These are phyloP conservation scores for Spinus olivaceus DNA, from an alignment of 2,797 vertebrate genomes.

Conservation along the genomic window DNA sequence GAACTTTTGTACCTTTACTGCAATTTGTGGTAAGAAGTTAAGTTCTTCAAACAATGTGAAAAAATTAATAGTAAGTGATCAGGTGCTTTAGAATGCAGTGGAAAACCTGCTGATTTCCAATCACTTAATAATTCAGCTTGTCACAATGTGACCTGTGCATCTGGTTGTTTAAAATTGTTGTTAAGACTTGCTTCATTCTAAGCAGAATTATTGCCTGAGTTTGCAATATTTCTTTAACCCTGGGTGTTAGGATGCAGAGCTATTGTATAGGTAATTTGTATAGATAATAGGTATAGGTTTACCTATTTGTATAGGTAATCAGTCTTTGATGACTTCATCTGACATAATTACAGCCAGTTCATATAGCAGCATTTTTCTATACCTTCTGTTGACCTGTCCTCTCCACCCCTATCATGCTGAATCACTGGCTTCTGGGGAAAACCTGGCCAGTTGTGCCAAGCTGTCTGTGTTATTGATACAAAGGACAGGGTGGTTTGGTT, in stretches of 20 bases:
- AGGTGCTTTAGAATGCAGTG: background rate
- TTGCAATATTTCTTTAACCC: background rate
- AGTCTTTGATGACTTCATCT: background rate
- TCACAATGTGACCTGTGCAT: background rate
- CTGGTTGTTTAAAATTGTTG: background rate
- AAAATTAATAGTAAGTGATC: background rate
- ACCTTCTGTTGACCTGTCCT: background rate
- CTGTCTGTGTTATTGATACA: background rate
- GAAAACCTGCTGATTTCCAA: background rate
- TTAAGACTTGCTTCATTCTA: background rate
- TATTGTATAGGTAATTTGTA: background rate
- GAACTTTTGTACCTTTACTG: background rate
- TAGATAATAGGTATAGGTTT: background rate
- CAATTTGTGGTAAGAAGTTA: background rate
- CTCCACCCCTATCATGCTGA: background rate
- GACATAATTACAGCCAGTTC: background rate
- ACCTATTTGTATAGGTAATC: background rate
- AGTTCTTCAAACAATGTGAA: background rate
- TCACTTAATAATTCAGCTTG: background rate
- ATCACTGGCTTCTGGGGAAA: conserved; percentile 18
- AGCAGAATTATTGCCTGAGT: background rate
- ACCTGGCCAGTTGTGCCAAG: background rate
- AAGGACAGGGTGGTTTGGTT: background rate
- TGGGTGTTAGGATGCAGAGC: background rate
- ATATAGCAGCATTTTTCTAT: background rate